Evolutionary conservation across 2,113 vertebrate species (phyloP).

Genomic region (Castor canadensis): DNA sequence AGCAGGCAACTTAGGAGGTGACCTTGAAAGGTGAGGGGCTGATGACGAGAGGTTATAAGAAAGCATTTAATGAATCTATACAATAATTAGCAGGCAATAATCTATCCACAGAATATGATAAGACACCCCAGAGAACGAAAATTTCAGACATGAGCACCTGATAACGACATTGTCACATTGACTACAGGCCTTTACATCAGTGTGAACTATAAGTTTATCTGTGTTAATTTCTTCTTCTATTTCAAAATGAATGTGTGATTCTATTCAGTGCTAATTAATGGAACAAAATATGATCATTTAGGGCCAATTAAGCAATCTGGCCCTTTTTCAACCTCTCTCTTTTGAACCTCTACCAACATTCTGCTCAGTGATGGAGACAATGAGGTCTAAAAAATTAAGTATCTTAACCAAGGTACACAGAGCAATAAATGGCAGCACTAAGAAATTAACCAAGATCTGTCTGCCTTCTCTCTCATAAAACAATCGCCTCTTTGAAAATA

Average conservation of each 20-base stretch:
- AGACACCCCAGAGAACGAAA: not conserved
- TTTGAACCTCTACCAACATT: not conserved
- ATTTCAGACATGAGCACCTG: not conserved
- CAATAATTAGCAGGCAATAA: not conserved
- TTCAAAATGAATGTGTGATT: not conserved
- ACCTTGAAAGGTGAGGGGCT: not conserved
- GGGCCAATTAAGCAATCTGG: not conserved
- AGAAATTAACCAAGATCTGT: not conserved
- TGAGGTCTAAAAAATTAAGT: not conserved
- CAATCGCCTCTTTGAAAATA: not conserved
- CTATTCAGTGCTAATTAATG: not conserved
- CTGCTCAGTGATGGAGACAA: not conserved
- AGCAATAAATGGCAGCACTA: not conserved
- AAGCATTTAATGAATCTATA: not conserved
- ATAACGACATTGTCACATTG: not conserved
- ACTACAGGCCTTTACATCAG: not conserved
- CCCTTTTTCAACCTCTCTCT: not conserved
- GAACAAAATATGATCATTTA: not conserved
- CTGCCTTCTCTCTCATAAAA: not conserved
- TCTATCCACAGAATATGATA: not conserved
- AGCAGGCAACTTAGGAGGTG: not conserved
- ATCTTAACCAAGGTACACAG: not conserved
- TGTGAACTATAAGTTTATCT: not conserved
- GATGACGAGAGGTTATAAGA: not conserved
- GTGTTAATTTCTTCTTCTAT: not conserved